These are phyloP conservation scores for Nycticorax nycticorax DNA, from an alignment of 2,113 vertebrate species.

Conservation along the genomic window DNA sequence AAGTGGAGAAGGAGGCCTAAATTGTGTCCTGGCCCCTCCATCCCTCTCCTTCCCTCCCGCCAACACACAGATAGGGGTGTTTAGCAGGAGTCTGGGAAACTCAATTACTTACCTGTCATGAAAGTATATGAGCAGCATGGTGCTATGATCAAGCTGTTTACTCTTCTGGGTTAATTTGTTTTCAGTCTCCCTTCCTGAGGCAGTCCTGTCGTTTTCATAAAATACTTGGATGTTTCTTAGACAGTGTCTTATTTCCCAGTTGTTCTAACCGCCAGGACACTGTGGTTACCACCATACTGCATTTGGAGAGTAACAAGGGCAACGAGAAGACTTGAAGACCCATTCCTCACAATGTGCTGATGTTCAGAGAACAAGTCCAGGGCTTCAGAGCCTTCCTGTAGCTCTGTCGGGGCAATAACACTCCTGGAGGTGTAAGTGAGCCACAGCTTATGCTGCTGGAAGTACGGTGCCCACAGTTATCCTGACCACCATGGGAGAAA, in stretches of 20 bases:
- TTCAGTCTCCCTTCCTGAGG: background rate
- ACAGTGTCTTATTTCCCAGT: background rate
- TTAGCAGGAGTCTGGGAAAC: background rate
- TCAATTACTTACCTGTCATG: background rate
- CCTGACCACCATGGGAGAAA: background rate
- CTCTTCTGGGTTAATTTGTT: background rate
- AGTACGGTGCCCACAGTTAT: background rate
- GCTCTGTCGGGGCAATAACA: background rate
- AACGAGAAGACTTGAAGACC: background rate
- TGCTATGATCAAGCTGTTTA: background rate
- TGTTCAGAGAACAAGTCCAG: background rate
- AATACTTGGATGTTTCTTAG: background rate
- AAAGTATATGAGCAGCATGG: background rate
- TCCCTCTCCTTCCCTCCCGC: background rate
- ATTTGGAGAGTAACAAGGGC: background rate
- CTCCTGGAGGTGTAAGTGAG: background rate
- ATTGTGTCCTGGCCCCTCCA: background rate
- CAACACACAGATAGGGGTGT: background rate
- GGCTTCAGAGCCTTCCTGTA: background rate
- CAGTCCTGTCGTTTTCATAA: background rate
- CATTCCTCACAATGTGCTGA: background rate
- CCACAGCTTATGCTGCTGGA: background rate
- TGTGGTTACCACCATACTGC: background rate
- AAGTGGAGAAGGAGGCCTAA: background rate
- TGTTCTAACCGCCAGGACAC: background rate